Percentiles rank a stretch among this genome's conserved stretches.
These are phyloP conservation scores for Cheiracanthium punctorium DNA, from an alignment of 2,888 invertebrate species.

Conservation along the genomic window DNA sequence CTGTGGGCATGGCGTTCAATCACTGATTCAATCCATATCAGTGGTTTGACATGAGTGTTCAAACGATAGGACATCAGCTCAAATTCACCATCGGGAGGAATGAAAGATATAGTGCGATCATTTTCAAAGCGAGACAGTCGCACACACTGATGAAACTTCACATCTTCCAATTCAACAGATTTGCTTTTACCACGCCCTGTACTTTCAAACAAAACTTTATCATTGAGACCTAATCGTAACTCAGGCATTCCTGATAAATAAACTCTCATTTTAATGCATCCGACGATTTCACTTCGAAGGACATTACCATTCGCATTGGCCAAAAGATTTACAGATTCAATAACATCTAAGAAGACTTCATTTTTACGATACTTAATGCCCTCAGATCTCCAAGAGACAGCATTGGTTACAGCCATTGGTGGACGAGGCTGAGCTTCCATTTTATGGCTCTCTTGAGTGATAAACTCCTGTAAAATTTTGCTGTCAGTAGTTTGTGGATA, in stretches of 20 bases:
- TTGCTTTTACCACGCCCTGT: constrained; percentile 97
- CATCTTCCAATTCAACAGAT: constrained; percentile 97
- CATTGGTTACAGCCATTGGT: constrained; percentile 99
- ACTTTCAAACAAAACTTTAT: constrained; percentile 97
- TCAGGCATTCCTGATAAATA: constrained; percentile 99
- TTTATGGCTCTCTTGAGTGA: constrained; percentile 89
- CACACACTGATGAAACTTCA: constrained; percentile 99
- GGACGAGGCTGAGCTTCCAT: constrained; percentile 96
- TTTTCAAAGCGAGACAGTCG: constrained; percentile 97
- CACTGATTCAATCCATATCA: constrained; percentile 99
- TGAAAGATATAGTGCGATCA: constrained; percentile 97
- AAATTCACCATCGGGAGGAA: constrained; percentile 99
- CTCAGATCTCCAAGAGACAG: constrained; percentile 98
- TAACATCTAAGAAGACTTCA: constrained; percentile 99
- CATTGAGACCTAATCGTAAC: constrained; percentile 94
- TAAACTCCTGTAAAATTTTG: constrained; percentile 92
- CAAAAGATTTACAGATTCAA: constrained; percentile 96
- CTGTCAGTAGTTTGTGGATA: constrained; percentile 99
- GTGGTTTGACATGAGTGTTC: constrained; percentile 96
- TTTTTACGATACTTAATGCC: constrained; percentile 99
- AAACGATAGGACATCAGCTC: constrained; percentile 98
- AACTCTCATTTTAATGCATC: constrained; percentile 98
- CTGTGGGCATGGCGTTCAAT: constrained; percentile 98
- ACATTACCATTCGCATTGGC: constrained; percentile 98
- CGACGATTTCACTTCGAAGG: constrained; percentile 96